These are phyloP conservation scores for Sthenelais limicola DNA, from an alignment of 2,888 invertebrate genomes.

Conservation along the genomic window DNA sequence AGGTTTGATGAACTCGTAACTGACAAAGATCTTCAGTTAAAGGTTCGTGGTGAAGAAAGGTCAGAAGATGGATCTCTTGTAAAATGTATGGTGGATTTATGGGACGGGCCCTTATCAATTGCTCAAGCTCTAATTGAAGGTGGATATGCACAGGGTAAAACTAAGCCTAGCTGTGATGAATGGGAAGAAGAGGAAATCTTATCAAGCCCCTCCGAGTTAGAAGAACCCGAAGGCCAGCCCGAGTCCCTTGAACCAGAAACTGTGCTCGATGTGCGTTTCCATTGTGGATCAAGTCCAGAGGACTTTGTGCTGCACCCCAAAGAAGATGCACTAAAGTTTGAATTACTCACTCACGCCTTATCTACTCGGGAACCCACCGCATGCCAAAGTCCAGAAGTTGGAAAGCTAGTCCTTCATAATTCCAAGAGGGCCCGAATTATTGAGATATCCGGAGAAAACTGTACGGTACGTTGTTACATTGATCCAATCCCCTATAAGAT, in stretches of 20 bases:
- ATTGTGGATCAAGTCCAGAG: not conserved
- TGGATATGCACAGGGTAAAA: conserved; percentile 27
- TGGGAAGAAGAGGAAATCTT: not conserved
- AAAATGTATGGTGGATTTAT: not conserved
- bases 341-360: not conserved
- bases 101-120: not conserved
- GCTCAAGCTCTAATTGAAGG: conserved; percentile 10
- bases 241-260: conserved; percentile 2
- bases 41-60: not conserved
- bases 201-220: too few relatives aligned
- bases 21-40: conserved; percentile 16
- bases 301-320: not conserved
- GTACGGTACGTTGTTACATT: conserved; percentile 5
- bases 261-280: not conserved
- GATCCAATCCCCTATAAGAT: too few relatives aligned
- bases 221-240: too few relatives aligned
- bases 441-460: not conserved
- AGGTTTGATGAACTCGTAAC: conserved; percentile 34
- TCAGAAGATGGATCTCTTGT: too few relatives aligned
- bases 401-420: not conserved
- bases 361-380: not conserved
- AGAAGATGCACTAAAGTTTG: not conserved
- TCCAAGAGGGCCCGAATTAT: not conserved
- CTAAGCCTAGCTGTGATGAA: not conserved
- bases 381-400: not conserved